phyloP scores from a whole-genome alignment of 1,140 invertebrate genomes.

The Augochlora pura region DNA sequence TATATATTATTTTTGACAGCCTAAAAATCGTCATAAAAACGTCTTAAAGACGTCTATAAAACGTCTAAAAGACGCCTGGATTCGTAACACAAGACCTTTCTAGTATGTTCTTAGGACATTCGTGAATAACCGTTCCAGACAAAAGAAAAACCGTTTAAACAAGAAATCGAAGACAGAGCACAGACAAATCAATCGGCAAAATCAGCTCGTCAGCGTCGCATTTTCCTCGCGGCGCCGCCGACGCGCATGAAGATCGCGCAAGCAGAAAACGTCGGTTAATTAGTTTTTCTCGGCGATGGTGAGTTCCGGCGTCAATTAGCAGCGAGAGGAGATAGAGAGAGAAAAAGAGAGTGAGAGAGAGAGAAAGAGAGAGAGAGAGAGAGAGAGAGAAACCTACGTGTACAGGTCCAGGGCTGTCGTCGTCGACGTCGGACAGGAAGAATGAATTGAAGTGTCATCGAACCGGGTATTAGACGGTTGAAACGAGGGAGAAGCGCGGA shows the following conservation, averaged over 20 bases:
- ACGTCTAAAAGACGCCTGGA: no score
- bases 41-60: no score
- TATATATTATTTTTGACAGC: no score
- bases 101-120: no score
- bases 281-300: conserved; percentile 6
- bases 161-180: not conserved
- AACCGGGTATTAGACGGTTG: conserved; percentile 18
- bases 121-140: no score
- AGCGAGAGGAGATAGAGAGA: not conserved
- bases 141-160: no score
- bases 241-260: not conserved
- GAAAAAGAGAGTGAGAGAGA: no score
- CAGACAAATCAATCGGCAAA: not conserved
- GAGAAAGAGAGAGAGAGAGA: no score
- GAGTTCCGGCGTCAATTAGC: conserved; percentile 19
- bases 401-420: not conserved
- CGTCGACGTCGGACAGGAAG: not conserved
- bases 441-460: conserved; percentile 55
- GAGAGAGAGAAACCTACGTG: no score
- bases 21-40: no score
- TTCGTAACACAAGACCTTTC: no score
- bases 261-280: conserved; percentile 21
- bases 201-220: not conserved
- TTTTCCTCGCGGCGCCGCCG: not conserved
- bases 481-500: not conserved